phyloP scores from a whole-genome alignment of 2,113 vertebrate species.

The Polyodon spathula region DNA sequence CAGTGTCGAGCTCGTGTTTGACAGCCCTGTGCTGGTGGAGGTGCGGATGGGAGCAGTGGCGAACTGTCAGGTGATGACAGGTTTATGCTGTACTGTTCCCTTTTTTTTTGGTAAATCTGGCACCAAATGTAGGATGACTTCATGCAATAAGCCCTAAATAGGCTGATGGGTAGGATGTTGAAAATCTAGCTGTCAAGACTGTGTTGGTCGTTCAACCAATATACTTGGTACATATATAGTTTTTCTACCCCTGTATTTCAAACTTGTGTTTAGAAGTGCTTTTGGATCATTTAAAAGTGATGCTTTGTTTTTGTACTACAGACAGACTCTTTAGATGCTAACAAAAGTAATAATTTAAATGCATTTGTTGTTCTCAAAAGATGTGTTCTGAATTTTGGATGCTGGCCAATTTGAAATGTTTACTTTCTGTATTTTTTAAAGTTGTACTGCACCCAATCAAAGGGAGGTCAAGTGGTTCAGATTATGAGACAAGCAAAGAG shows the following conservation, averaged over 20 bases:
- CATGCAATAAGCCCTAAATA: slow-evolving; percentile 46
- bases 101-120: slow-evolving; percentile 37
- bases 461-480: slow-evolving; percentile 14
- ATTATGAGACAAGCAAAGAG: slow-evolving; percentile 19
- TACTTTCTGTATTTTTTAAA: background rate
- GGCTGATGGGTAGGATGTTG: slow-evolving; percentile 48
- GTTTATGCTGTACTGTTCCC: no score
- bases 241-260: slow-evolving; percentile 25
- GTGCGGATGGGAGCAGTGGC: no score
- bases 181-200: slow-evolving; percentile 38
- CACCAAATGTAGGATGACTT: slow-evolving; percentile 47
- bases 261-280: slow-evolving; percentile 39
- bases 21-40: no score
- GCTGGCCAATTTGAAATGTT: slow-evolving; percentile 23
- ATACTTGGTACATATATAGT: slow-evolving; percentile 22
- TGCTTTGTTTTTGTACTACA: no score
- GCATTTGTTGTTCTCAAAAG: background rate
- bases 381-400: slow-evolving; percentile 29
- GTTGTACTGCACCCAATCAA: slow-evolving; percentile 8
- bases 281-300: slow-evolving; percentile 11
- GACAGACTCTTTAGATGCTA: background rate
- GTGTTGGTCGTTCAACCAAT: slow-evolving; percentile 49
- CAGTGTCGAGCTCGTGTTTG: no score
- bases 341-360: slow-evolving; percentile 1
- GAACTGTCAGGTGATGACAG: no score